Evolutionary conservation across 2,797 vertebrate species (phyloP), one percentile per base, ranked within the genome.

Genomic region (Tinamus major): DNA sequence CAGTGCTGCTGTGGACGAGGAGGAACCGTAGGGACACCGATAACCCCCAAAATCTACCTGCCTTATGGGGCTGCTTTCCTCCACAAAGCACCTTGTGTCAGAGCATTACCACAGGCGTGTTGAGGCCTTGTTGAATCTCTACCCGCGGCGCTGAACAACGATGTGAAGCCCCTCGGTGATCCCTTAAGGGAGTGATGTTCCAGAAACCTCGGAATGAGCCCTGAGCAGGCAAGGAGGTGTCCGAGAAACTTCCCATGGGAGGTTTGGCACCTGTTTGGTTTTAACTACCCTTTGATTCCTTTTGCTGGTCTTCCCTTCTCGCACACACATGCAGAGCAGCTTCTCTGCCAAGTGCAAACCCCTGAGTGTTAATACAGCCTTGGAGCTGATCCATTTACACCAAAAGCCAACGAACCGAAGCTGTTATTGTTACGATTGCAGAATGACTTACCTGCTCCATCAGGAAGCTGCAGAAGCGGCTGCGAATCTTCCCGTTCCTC

Each of bases 261-360:
- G 74, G 29, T 4, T 53, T 62, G 29, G 37, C 29, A 7, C 81
- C 85, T 81, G 67, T 87, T 87, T 83, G 71, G 33, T 49, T 79
- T 81, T 63, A 51, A 49, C 63, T 31, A 67, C 74, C 88, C 88
- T 74, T 31, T 53, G 41, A 16, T 49, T 79, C 59, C 79, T 81
- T 82, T 70, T 71, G 80, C 86, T 91, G 56, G 90, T 74, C 85
- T 63, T 81, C 78, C 79, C 53, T 81, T 93, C 67, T 80, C 87
- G 48, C 19, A 9, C 29, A 49, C 58, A 62, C 84, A 68, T 49
- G 41, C 26, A 21, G 48, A 59, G 63, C n/a, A 37, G 31, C 67
- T 95, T 86, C 89, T 89, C 79, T 70, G 42, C 79, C 55, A 88
- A 92, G 87, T 29, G 67, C 89, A 94, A 93, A 81, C 6, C 68